Evolutionary conservation across 2,888 invertebrate species (phyloP), one percentile per base, ranked within the genome.

Genomic region (Branchellion lobata): DNA sequence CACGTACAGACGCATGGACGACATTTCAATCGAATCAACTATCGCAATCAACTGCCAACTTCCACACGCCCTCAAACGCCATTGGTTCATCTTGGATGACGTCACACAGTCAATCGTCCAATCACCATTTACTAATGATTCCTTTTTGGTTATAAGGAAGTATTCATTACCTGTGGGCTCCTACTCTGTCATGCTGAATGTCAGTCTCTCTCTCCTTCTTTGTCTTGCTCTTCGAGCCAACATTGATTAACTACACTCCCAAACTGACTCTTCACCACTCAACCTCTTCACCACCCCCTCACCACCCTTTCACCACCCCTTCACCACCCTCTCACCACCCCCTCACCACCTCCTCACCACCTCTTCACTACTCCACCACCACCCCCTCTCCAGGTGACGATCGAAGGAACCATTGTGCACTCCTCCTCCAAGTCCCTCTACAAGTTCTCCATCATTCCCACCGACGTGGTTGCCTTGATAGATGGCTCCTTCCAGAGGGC

Each of bases 401-500:
- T 65, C 5, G 36, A 31, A n/a, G 34, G 34, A n/a, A 77, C 34
- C 34, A 61, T 77, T 2, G 34, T 77, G 8, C 53, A 77, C 65
- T 1, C 61, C 21, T 0, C 29, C 34, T 61, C 77, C 1, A 1
- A 27, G 5, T 21, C 21, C 11, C 33, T 65, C 61, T 65, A 33
- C 77, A 24, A 33, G 61, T 77, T 77, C 40, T 2, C n/a, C 5
- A 36, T 77, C 5, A 33, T 65, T 8, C 5, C 27, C 1, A 34
- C 33, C n/a, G 24, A 18, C 0, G n/a, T 77, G 31, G 65, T 33
- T 29, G 77, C 34, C 18, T 1, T 0, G 1, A 65, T 65, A 0
- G 31, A 31, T n/a, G 77, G 77, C 0, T 53, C 57, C n/a, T 77
- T 77, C 77, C 65, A 77, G n/a, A 57, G 77, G 18, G 53, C 36